Evolutionary conservation across 2,888 invertebrate genomes (phyloP).

Genomic region (Papilio elwesi): DNA sequence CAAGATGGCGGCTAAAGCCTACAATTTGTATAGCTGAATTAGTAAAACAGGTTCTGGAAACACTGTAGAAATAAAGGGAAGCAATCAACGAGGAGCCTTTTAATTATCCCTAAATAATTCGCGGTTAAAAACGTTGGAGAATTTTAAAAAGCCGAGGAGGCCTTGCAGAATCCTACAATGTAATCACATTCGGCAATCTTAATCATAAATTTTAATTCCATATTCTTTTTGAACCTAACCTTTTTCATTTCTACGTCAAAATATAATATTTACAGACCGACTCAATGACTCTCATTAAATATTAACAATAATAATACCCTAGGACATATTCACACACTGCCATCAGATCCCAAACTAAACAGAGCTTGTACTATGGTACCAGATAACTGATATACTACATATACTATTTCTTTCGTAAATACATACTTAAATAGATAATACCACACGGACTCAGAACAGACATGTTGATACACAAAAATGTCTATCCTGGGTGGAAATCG

Average conservation of each 20-base stretch:
- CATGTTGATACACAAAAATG: too few species aligned
- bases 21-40: conserved; percentile 74
- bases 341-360: too few species aligned
- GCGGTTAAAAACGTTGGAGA: conserved; percentile 41
- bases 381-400: too few species aligned
- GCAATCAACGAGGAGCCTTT: conserved; percentile 47
- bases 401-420: too few species aligned
- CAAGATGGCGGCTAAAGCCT: conserved; percentile 63
- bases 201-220: conserved; percentile 22
- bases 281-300: too few species aligned
- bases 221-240: background rate
- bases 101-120: conserved; percentile 48
- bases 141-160: conserved; percentile 35
- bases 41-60: conserved; percentile 50
- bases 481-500: background rate
- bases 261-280: too few species aligned
- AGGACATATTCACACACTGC: too few species aligned
- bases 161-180: conserved; percentile 18
- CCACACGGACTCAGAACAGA: too few species aligned
- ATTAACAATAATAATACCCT: too few species aligned
- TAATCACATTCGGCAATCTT: conserved; percentile 24
- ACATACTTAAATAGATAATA: too few species aligned
- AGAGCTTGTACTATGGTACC: too few species aligned
- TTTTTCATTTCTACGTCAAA: background rate
- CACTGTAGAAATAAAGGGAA: conserved; percentile 43